A percentile compares a stretch with the other conserved stretches of the same genome.
phyloP scores from a whole-genome alignment of 2,797 vertebrate genomes.

The Lepus oiostolus region DNA sequence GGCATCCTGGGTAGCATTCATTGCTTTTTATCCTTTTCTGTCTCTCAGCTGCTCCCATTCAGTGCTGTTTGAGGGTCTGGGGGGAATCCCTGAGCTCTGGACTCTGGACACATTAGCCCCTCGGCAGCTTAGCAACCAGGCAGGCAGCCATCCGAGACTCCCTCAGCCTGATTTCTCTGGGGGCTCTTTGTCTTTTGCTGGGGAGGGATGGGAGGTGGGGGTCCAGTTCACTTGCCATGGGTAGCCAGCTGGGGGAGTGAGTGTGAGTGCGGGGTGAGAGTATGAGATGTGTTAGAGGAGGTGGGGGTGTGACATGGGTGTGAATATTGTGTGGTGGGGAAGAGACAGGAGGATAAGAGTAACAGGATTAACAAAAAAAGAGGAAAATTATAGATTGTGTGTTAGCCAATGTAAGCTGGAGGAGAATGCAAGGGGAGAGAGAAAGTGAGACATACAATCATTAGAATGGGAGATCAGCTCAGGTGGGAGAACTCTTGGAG shows the following conservation, averaged over 20 bases:
- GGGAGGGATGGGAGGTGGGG: background rate
- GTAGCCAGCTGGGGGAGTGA: background rate
- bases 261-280: background rate
- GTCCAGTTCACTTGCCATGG: background rate
- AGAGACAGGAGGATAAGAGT: background rate
- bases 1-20: background rate
- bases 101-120: background rate
- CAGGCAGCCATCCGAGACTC: background rate
- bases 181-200: background rate
- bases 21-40: background rate
- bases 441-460: background rate
- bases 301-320: background rate
- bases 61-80: background rate
- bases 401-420: background rate
- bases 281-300: background rate
- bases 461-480: background rate
- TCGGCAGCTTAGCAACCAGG: background rate
- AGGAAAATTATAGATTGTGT: conserved; percentile 23
- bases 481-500: background rate
- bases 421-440: background rate
- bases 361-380: background rate
- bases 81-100: background rate
- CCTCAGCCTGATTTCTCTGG: background rate
- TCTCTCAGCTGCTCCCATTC: conserved; percentile 6
- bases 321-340: background rate